Evolutionary conservation across 2,797 vertebrate genomes (phyloP), one percentile per base, ranked within the genome.

Genomic region (Oreochromis mossambicus): DNA sequence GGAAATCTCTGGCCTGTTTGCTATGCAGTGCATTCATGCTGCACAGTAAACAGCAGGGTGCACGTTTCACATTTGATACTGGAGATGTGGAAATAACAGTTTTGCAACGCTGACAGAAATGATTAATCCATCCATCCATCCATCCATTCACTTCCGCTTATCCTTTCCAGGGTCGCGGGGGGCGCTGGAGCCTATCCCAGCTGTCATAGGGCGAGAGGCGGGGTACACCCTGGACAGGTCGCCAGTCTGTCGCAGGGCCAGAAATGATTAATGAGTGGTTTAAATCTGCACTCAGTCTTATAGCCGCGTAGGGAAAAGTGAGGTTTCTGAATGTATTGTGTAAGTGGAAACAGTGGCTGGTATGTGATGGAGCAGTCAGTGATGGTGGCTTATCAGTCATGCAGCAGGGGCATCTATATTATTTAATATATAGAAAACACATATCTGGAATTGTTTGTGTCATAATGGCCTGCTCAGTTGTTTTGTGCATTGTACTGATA

Each of bases 351-450:
- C 19, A 50, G 48, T 19, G 17, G 48, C 19, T 8, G 12, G 17
- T 50, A 7, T 46, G 43, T 46, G 14, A 50, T 6, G 15, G 46
- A 15, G 15, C 46, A 6, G 14, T 17, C 43, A 46, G 43, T 13
- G 43, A 15, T 48, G 15, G 3, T 15, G 6, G n/a, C 63, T 0
- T 0, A 9, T 43, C 36, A 9, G 36, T 10, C 2, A 1, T 70
- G n/a, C 63, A 15, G n/a, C 63, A 41, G 36, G 43, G 38, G 14
- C 66, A 70, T 4, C 13, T 26, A 0, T 24, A 24, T 24, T 9
- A 68, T 43, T 68, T 43, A 6, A 43, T 68, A 4, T 24, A 68
- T 43, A 41, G n/a, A 41, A 43, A 68, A 24, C 36, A 41, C 4
- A 41, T 63, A 38, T 1, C 19, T 66, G 61, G 61, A 38, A 15